Conservation (phyloP, 2,797 vertebrate species). For the Platalea minor region DNA sequence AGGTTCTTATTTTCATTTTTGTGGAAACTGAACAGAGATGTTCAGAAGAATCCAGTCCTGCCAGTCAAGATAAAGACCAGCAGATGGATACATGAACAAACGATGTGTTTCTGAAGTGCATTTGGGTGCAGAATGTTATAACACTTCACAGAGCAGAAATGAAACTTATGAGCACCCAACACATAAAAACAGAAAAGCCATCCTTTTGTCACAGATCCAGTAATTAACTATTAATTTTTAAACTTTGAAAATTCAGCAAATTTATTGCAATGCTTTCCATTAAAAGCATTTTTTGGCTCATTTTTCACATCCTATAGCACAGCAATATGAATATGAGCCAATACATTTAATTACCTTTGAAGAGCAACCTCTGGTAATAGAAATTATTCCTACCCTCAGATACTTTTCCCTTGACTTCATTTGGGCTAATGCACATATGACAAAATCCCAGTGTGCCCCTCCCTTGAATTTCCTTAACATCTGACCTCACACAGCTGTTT, state of each 20-base stretch:
- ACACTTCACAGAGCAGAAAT: not conserved
- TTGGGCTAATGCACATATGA: not conserved
- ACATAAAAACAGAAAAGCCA: not conserved
- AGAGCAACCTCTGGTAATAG: not conserved
- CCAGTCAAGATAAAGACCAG: not conserved
- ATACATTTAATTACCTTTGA: slow-evolving; percentile 14
- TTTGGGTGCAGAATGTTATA: not conserved
- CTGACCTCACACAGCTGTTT: not conserved
- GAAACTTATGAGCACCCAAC: not conserved
- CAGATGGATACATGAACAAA: not conserved
- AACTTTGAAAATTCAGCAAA: not conserved
- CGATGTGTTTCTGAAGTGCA: not conserved
- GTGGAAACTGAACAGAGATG: not conserved
- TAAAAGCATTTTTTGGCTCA: not conserved
- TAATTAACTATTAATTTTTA: not conserved
- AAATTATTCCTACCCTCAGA: not conserved
- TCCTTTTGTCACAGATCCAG: not conserved
- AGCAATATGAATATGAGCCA: not conserved
- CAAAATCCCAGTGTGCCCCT: not conserved
- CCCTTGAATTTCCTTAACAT: not conserved
- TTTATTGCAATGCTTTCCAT: not conserved
- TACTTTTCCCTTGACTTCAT: not conserved
- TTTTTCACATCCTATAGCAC: not conserved
- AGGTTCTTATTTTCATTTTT: not conserved
- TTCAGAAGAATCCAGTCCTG: not conserved